A percentile compares a stretch with the other conserved stretches of the same genome.
These are phyloP conservation scores for Petrophora chlorosata DNA, from an alignment of 2,888 invertebrate genomes.

Conservation along the genomic window DNA sequence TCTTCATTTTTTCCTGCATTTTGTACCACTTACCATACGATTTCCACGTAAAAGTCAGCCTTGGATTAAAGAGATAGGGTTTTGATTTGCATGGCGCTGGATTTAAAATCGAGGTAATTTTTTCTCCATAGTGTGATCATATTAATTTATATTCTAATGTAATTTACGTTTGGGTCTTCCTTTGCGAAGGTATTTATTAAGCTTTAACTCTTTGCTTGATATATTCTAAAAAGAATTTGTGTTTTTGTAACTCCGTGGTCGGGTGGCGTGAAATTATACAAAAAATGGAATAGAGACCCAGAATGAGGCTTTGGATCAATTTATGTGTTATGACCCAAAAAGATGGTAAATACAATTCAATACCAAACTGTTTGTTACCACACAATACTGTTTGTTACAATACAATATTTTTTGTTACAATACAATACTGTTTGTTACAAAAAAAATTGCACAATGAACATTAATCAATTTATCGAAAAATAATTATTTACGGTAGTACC, in stretches of 20 bases:
- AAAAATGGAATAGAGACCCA: conserved; percentile 42
- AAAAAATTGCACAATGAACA: too few relatives aligned
- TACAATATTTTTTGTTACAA: too few relatives aligned
- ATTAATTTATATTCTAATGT: conserved; percentile 82
- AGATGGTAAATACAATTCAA: too few relatives aligned
- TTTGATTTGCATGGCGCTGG: not conserved
- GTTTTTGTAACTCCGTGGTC: conserved; percentile 36
- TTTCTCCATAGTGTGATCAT: conserved; percentile 63
- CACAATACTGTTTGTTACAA: too few relatives aligned
- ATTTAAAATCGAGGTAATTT: conserved; percentile 37
- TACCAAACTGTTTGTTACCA: too few relatives aligned
- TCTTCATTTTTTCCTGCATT: conserved; percentile 28
- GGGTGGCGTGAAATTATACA: conserved; percentile 64
- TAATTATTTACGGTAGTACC: too few relatives aligned
- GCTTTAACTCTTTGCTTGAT: conserved; percentile 50
- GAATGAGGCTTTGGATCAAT: not conserved
- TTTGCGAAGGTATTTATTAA: conserved; percentile 54
- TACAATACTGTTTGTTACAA: too few relatives aligned
- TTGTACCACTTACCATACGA: conserved; percentile 27
- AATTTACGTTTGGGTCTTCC: conserved; percentile 70
- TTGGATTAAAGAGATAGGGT: not conserved
- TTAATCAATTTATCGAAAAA: too few relatives aligned
- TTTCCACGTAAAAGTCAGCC: conserved; percentile 15
- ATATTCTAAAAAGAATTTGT: conserved; percentile 34
- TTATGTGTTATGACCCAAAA: too few relatives aligned